Percentiles rank a stretch among this genome's conserved stretches.
These are phyloP conservation scores for Bergia puertoricense DNA, from an alignment of 92 coral and sea anemone species.

Conservation along the genomic window DNA sequence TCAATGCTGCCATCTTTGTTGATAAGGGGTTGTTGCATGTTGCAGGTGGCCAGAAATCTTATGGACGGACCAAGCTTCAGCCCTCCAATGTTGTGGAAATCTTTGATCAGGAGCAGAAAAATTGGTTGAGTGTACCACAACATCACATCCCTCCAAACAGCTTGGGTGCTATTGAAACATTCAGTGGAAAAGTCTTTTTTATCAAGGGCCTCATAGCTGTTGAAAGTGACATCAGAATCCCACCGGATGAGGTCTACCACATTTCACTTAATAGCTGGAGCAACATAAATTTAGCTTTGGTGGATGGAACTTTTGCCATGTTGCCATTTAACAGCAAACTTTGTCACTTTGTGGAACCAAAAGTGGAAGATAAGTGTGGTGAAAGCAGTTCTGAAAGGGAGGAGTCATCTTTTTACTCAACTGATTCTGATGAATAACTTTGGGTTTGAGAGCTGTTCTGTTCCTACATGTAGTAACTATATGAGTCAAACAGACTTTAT, in stretches of 20 bases:
- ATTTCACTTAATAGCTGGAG: conserved; percentile 46
- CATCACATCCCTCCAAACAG: conserved; percentile 50
- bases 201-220: conserved; percentile 42
- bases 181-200: conserved; percentile 33
- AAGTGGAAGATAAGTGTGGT: not conserved
- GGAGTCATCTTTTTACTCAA: too few relatives aligned
- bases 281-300: not conserved
- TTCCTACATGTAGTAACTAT: too few relatives aligned
- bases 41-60: conserved; percentile 51
- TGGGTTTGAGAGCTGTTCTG: too few relatives aligned
- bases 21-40: conserved; percentile 37
- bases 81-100: conserved; percentile 51
- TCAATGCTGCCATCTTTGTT: conserved; percentile 45
- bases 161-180: conserved; percentile 45
- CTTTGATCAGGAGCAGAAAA: conserved; percentile 34
- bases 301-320: not conserved
- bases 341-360: not conserved
- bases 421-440: not conserved
- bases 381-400: not conserved
- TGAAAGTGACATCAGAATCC: conserved; percentile 52
- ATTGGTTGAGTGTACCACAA: conserved; percentile 43
- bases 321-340: conserved; percentile 8
- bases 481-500: too few relatives aligned
- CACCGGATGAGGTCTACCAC: conserved; percentile 53
- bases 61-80: conserved; percentile 35